Evolutionary conservation across 2,113 vertebrate species (phyloP).

Genomic region (Sander lucioperca): DNA sequence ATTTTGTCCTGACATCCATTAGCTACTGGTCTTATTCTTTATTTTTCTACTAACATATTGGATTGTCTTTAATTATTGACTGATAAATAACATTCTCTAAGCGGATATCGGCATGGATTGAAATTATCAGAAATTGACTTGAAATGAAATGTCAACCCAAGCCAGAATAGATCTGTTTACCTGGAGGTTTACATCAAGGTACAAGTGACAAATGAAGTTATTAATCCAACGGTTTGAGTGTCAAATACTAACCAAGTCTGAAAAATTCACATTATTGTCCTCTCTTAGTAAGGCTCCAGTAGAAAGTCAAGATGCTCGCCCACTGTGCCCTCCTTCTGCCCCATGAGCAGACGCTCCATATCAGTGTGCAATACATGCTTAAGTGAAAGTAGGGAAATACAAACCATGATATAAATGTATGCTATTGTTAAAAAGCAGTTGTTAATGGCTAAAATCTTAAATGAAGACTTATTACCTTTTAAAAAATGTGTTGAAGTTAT

Average conservation of each 20-base stretch:
- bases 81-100: slow-evolving; percentile 6
- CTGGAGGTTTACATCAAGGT: not conserved
- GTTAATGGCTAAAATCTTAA: slow-evolving; percentile 73
- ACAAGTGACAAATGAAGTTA: slow-evolving; percentile 18
- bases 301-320: slow-evolving; percentile 17
- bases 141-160: slow-evolving; percentile 9
- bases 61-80: slow-evolving; percentile 5
- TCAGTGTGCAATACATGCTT: slow-evolving; percentile 80
- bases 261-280: not conserved
- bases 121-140: slow-evolving; percentile 1
- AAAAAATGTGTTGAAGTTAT: slow-evolving; percentile 68
- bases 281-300: slow-evolving; percentile 6
- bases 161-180: slow-evolving; percentile 4
- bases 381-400: slow-evolving; percentile 59
- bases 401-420: slow-evolving; percentile 71
- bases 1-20: slow-evolving; percentile 18
- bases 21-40: slow-evolving; percentile 9
- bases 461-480: slow-evolving; percentile 75
- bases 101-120: slow-evolving; percentile 5
- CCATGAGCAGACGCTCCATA: slow-evolving; percentile 60
- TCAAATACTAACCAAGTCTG: slow-evolving; percentile 8
- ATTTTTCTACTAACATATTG: slow-evolving; percentile 9
- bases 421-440: slow-evolving; percentile 63
- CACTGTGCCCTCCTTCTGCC: slow-evolving; percentile 25
- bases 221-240: slow-evolving; percentile 18